These are phyloP conservation scores for Philonicus albiceps DNA, from an alignment of 2,888 invertebrate genomes.

Conservation along the genomic window DNA sequence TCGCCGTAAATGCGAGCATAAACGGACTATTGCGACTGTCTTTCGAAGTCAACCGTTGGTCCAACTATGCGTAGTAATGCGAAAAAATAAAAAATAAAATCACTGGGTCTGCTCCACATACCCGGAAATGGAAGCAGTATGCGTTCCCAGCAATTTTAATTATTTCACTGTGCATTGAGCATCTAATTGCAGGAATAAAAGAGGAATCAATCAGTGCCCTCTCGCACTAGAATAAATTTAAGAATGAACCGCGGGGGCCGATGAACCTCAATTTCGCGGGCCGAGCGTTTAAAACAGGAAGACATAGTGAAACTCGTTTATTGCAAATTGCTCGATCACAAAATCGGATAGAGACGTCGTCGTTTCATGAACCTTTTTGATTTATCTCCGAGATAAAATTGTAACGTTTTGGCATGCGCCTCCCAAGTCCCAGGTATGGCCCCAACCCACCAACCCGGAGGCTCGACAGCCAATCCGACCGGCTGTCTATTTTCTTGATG, in stretches of 20 bases:
- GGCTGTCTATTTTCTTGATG: not conserved
- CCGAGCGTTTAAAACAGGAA: not conserved
- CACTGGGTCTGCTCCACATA: not conserved
- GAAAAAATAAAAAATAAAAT: no score
- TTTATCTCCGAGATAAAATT: not conserved
- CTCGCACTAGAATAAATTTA: not conserved
- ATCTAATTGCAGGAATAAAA: not conserved
- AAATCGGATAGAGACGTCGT: conserved; percentile 10
- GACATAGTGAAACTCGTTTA: conserved; percentile 7
- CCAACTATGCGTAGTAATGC: not conserved
- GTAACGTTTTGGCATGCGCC: not conserved
- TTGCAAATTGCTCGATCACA: conserved; percentile 4
- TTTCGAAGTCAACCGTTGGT: not conserved
- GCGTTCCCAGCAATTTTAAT: not conserved
- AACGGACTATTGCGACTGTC: not conserved
- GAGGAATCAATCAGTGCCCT: conserved; percentile 19
- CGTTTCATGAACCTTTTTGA: conserved; percentile 9
- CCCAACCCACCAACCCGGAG: not conserved
- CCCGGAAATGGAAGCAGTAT: conserved; percentile 1
- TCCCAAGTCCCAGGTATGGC: not conserved
- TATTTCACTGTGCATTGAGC: not conserved
- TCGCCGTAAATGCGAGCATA: not conserved
- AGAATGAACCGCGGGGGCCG: not conserved
- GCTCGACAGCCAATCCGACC: not conserved
- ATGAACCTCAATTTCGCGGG: not conserved